Evolutionary conservation across 2,888 invertebrate genomes (phyloP).

Genomic region (Cyrtodaria siliqua): DNA sequence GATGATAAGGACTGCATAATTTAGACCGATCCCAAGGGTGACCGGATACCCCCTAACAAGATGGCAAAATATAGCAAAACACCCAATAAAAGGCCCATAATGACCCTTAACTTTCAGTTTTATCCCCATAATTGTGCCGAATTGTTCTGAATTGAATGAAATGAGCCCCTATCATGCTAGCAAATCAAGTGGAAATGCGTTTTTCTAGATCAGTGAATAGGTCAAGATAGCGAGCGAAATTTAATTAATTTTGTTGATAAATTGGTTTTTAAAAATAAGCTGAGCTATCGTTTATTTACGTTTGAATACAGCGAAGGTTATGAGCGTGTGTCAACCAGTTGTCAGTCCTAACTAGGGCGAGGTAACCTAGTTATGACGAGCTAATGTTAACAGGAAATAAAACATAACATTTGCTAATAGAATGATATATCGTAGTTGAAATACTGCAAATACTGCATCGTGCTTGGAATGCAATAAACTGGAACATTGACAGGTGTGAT

Average conservation of each 20-base stretch:
- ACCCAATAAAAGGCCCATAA: slow-evolving; percentile 53
- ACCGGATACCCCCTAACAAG: slow-evolving; percentile 55
- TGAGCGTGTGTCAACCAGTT: slow-evolving; percentile 16
- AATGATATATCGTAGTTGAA: too few relatives aligned
- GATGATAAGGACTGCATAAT: slow-evolving; percentile 37
- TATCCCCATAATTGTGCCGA: slow-evolving; percentile 46
- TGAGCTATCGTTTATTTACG: slow-evolving; percentile 43
- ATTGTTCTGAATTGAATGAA: slow-evolving; percentile 28
- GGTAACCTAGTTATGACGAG: slow-evolving; percentile 30
- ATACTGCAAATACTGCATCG: too few relatives aligned
- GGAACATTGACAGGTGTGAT: too few relatives aligned
- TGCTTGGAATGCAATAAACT: too few relatives aligned
- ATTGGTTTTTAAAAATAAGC: slow-evolving; percentile 61
- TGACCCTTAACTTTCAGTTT: slow-evolving; percentile 61
- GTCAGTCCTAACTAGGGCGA: slow-evolving; percentile 26
- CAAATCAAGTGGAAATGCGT: slow-evolving; percentile 57
- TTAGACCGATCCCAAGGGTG: slow-evolving; percentile 49
- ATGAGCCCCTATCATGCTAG: slow-evolving; percentile 55
- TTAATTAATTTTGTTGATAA: slow-evolving; percentile 67
- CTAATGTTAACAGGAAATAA: too few relatives aligned
- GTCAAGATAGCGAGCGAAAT: slow-evolving; percentile 61
- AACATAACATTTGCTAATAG: too few relatives aligned
- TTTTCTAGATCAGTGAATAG: slow-evolving; percentile 61
- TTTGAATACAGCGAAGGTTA: slow-evolving; percentile 31
- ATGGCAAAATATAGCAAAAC: slow-evolving; percentile 25